A percentile compares a stretch with the other conserved stretches of the same genome.
Conservation (phyloP, 1,140 invertebrate species). For the Drosophila miranda region DNA sequence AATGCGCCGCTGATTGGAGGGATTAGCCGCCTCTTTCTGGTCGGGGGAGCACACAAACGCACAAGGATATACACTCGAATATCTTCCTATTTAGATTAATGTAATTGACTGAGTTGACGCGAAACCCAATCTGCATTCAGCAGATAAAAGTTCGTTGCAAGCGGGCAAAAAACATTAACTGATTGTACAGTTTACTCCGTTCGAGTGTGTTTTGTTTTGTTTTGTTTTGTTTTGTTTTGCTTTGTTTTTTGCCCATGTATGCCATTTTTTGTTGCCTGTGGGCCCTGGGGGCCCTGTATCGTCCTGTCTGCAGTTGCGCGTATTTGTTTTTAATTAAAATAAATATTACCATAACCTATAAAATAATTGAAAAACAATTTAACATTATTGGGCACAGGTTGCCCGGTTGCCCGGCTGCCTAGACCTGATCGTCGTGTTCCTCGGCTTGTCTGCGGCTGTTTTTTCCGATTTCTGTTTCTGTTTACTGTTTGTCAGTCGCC, state of each 20-base stretch:
- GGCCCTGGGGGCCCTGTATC: not conserved
- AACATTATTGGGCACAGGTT: constrained; percentile 58
- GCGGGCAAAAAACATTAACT: constrained; percentile 32
- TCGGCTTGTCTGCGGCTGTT: constrained; percentile 27
- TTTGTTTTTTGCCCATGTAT: constrained; percentile 47
- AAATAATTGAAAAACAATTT: constrained; percentile 82
- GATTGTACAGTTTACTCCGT: constrained; percentile 1
- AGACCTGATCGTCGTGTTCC: constrained; percentile 10
- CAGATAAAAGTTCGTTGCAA: constrained; percentile 31
- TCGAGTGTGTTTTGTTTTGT: constrained; percentile 18
- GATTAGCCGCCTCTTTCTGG: not conserved
- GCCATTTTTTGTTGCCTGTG: constrained; percentile 33
- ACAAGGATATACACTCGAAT: not conserved
- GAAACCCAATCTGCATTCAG: constrained; percentile 4
- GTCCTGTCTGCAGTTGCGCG: constrained; percentile 39
- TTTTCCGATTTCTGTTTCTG: constrained; percentile 31
- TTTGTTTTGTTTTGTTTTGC: constrained; percentile 37
- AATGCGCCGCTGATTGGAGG: not conserved
- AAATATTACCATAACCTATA: constrained; percentile 80
- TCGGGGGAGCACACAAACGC: not conserved
- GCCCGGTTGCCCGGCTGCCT: constrained; percentile 3
- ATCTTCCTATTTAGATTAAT: not conserved
- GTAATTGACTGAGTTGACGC: too few relatives aligned
- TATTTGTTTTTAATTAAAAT: constrained; percentile 82
- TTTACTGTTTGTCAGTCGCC: constrained; percentile 41